Percentiles rank a stretch among this genome's conserved stretches.
Evolutionary conservation across 2,888 invertebrate species (phyloP).

Genomic region (Oxyteleia sp.): DNA sequence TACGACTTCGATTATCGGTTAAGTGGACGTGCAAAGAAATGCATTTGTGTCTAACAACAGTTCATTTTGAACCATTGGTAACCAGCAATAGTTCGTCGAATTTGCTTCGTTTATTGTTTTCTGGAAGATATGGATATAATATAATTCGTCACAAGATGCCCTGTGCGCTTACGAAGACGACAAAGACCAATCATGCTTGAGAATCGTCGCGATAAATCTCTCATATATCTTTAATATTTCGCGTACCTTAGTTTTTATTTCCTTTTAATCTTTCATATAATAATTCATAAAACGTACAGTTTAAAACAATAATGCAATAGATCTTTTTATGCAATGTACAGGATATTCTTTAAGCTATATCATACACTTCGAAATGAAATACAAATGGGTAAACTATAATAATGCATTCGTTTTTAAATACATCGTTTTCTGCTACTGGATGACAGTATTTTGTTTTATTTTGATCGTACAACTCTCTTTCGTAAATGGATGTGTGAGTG

Average conservation of each 20-base stretch:
- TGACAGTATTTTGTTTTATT: slow-evolving; percentile 77
- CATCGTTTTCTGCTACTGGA: slow-evolving; percentile 86
- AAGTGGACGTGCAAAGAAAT: slow-evolving; percentile 59
- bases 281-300: slow-evolving; percentile 87
- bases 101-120: slow-evolving; percentile 41
- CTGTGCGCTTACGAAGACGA: slow-evolving; percentile 75
- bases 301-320: slow-evolving; percentile 87
- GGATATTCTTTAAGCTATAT: slow-evolving; percentile 87
- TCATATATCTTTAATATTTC: slow-evolving; percentile 85
- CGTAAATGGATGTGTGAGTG: too few species aligned
- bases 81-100: slow-evolving; percentile 68
- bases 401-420: slow-evolving; percentile 83
- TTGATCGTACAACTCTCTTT: too few species aligned
- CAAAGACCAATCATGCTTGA: slow-evolving; percentile 77
- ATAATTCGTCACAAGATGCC: slow-evolving; percentile 75
- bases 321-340: slow-evolving; percentile 87
- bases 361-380: slow-evolving; percentile 87
- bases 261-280: slow-evolving; percentile 85
- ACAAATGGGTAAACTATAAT: slow-evolving; percentile 86
- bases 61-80: slow-evolving; percentile 58
- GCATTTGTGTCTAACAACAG: slow-evolving; percentile 28
- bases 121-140: slow-evolving; percentile 77
- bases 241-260: slow-evolving; percentile 86
- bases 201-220: slow-evolving; percentile 78
- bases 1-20: slow-evolving; percentile 26